Evolutionary conservation across 2,113 vertebrate species (phyloP), one percentile per base, ranked within the genome.

Genomic region (Coryphaenoides rupestris): DNA sequence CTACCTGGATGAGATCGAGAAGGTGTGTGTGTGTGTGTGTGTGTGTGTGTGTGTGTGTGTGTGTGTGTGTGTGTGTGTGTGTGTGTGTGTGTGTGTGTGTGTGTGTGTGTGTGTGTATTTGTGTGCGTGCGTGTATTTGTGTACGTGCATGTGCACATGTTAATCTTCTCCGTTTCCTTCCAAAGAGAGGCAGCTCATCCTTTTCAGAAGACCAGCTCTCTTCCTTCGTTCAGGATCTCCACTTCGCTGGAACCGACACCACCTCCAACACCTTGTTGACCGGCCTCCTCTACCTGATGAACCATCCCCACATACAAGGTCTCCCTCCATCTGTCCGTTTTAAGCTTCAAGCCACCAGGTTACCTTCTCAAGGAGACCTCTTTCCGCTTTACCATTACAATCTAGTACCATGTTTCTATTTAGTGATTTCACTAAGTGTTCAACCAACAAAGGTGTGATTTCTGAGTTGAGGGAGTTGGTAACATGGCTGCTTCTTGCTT

Each of bases 1-100:
- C 26, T 86, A 86, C 13, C 57, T 86, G 33, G 84, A 86, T 65
- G 76, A 79, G 58, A 7, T 84, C 21, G 69, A 80, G 3, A 81
- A 84, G 69, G 82, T 82, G 19, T 45, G 59, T 66, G 21, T 6
- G 21, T 45, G 6, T 62, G 7, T 45, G 5, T 50, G 13, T 9
- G 33, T 2, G 6, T 40, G 2, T 40, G 6, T 40, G 33, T 40
- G 9, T 40, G 13, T 40, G 3, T 40, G 33, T 45, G 2, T 17
- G 52, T 57, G 14, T 24, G 17, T 57, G 5, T 16, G 13, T 40
- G 3, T 40, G 33, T 45, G 2, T 17, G 52, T 57, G 14, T 24
- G 17, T 57, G 5, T 16, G 82, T 82, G 19, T 45, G 59, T 66
- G 21, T 6, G 21, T 45, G 6, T 62, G 7, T 45, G 5, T 50